Evolutionary conservation across 2,113 vertebrate species (phyloP), one percentile per base, ranked within the genome.

Genomic region (Gopherus evgoodei): DNA sequence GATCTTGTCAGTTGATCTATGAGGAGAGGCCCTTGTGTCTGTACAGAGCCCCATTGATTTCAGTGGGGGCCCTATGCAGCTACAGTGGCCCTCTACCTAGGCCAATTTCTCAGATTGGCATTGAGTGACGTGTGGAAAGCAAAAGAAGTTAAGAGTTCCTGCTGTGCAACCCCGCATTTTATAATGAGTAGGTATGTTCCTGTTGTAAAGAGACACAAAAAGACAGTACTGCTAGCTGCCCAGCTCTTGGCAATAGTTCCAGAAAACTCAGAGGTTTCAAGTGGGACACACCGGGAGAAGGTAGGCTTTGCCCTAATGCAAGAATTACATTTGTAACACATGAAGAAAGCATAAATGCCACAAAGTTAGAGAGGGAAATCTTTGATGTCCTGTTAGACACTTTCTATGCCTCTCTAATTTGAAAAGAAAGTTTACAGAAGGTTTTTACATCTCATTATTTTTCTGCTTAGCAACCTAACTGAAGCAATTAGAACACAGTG

Each of bases 201-300:
- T 95, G 92, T 95, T 94, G 93, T 84, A 95, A 35, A 38, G 83
- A 96, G 84, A 95, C 91, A 91, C 94, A 96, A 96, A 91, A 94
- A 94, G 90, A 90, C 91, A 97, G 69, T 50, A 72, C n/a, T 72
- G 8, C 65, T 38, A 22, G n/a, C 5, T 72, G n/a, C 17, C 35
- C 35, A 38, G 65, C 65, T 72, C 65, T 72, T 4, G 5, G 44
- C 75, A 94, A 89, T 85, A 90, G 88, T 94, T 87, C 81, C 75
- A 78, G 65, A 49, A 96, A 96, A 93, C 88, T 93, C 93, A 93
- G 95, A 94, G 93, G 94, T 94, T 94, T 93, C n/a, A 69, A 90
- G 87, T 86, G 91, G 94, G 59, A 95, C 91, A 93, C 65, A 86
- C 76, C 87, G 47, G 49, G 79, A 59, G 91, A 65, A 91, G 38